A percentile compares a stretch with the other conserved stretches of the same genome.
Conservation (phyloP, 2,797 vertebrate genomes). For the Mionectes olivaceus region DNA sequence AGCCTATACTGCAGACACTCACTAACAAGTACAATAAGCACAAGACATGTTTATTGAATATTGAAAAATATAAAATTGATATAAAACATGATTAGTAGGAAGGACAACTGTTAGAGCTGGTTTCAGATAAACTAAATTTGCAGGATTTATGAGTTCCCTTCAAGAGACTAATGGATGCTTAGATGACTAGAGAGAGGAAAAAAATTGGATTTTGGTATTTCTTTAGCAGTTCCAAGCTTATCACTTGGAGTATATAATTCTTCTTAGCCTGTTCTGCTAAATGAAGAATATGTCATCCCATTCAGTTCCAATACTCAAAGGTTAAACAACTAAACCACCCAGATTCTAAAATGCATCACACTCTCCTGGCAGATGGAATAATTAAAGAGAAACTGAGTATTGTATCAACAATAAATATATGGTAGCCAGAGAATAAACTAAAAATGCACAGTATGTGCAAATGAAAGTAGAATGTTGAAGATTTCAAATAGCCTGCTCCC, state of each 20-base stretch:
- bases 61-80: constrained; percentile 59
- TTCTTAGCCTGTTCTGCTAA: constrained; percentile 37
- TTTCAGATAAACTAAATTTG: constrained; percentile 68
- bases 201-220: constrained; percentile 64
- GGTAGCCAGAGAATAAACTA: constrained; percentile 39
- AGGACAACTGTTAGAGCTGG: constrained; percentile 57
- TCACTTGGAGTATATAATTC: constrained; percentile 55
- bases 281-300: constrained; percentile 50
- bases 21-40: neutral
- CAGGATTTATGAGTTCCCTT: constrained; percentile 65
- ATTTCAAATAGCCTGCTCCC: constrained; percentile 28
- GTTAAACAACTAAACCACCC: constrained; percentile 52
- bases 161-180: constrained; percentile 64
- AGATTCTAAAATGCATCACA: constrained; percentile 34
- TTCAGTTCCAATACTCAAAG: constrained; percentile 47
- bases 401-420: constrained; percentile 27
- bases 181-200: constrained; percentile 35
- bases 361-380: constrained; percentile 37
- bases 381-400: constrained; percentile 42
- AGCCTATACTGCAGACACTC: neutral
- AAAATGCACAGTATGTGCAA: neutral
- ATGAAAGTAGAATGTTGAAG: neutral
- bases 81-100: constrained; percentile 67
- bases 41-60: constrained; percentile 58
- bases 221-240: constrained; percentile 65